phyloP scores from a whole-genome alignment of 2,888 invertebrate genomes.

The Lepidocyrtoides sp. region DNA sequence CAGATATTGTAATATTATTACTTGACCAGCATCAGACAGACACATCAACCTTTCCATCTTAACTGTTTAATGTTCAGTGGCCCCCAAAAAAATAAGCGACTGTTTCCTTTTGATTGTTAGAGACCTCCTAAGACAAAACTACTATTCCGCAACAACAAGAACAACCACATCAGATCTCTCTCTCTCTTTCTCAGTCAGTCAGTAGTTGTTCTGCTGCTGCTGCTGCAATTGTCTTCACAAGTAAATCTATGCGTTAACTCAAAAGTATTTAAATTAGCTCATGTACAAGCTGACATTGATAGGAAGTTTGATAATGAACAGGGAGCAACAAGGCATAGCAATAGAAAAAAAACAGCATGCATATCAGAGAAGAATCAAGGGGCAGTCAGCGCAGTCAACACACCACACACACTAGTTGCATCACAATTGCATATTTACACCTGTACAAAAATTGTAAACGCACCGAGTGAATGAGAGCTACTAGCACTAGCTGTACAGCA shows the following conservation, averaged over 20 bases:
- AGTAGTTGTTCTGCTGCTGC: neutral
- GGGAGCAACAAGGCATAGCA: neutral
- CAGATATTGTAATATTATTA: constrained; percentile 22
- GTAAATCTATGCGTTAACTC: constrained; percentile 23
- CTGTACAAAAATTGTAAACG: neutral
- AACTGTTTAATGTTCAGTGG: constrained; percentile 28
- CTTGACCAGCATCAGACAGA: constrained; percentile 21
- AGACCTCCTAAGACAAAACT: constrained; percentile 46
- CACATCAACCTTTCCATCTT: neutral
- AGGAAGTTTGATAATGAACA: constrained; percentile 67
- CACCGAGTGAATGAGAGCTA: neutral
- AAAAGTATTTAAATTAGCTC: constrained; percentile 73
- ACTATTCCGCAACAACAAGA: constrained; percentile 22
- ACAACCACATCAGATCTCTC: neutral
- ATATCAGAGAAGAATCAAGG: neutral
- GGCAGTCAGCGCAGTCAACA: neutral
- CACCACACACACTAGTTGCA: neutral
- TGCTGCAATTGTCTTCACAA: neutral
- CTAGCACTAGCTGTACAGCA: no score
- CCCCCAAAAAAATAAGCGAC: constrained; percentile 1
- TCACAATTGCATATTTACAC: constrained; percentile 44
- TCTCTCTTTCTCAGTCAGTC: neutral
- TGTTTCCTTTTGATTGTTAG: neutral
- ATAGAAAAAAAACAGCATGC: neutral
- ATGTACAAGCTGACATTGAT: constrained; percentile 68